Evolutionary conservation across 2,797 vertebrate species (phyloP).

Genomic region (Paguma larvata): DNA sequence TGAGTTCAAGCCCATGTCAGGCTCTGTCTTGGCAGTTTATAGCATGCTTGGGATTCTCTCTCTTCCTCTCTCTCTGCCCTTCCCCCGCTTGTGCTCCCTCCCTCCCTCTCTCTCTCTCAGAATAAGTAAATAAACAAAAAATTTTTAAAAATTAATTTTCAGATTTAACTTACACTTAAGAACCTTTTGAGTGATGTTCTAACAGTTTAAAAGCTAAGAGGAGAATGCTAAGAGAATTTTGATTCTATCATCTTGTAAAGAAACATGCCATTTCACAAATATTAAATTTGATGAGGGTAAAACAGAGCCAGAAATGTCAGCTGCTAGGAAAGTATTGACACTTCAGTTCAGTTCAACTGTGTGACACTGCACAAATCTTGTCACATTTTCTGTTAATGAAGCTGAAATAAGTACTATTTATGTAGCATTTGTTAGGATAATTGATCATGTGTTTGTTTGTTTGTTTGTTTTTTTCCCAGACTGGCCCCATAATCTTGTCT

Average conservation of each 20-base stretch:
- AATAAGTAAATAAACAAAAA: too few species aligned
- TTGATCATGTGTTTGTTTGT: neutral
- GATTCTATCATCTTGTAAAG: slow-evolving; percentile 1
- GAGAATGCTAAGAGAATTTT: neutral
- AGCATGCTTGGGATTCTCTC: too few species aligned
- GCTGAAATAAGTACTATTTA: slow-evolving; percentile 3
- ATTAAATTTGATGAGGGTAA: neutral
- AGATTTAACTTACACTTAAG: neutral
- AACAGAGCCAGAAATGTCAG: neutral
- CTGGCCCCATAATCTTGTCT: neutral
- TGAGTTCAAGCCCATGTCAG: too few species aligned
- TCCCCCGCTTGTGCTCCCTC: too few species aligned
- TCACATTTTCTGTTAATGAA: slow-evolving; percentile 30
- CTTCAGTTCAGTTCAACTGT: neutral
- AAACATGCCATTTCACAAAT: neutral
- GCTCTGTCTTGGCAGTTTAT: too few species aligned
- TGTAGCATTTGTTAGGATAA: slow-evolving; percentile 7
- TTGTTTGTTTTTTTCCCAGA: too few species aligned
- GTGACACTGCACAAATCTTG: neutral
- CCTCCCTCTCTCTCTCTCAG: too few species aligned
- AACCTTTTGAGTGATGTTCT: neutral
- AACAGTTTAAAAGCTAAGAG: neutral
- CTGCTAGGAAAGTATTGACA: neutral
- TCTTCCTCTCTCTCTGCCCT: too few species aligned
- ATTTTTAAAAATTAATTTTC: slow-evolving; percentile 1